Base-by-base conservation (phyloP, 35 echinoderm and acorn worm genomes). In the Anneissia japonica region DNA sequence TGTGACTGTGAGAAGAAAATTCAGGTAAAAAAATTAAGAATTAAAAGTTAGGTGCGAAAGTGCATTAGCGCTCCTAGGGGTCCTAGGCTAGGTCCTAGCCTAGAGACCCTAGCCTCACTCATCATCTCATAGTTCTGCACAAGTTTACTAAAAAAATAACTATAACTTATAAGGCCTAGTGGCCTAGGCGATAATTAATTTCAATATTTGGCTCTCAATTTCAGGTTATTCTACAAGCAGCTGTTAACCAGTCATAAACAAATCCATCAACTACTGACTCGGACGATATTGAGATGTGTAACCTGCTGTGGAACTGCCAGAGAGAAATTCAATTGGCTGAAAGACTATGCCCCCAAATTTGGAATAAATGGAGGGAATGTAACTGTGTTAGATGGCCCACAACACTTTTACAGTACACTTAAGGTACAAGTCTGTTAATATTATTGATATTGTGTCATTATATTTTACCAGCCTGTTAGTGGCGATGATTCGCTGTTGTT, bases 261-360 rank as follows among this genome's bases (percentile, higher is more conserved):
- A 64, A 64, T 26, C 26, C 51, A 23, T 2, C 51, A 64, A 9
- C 11, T 23, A 64, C 19, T 64, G 51, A 6, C 1, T 64, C 26
- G 51, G 11, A 64, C 6, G 51, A 14, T 43, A 43, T 43, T 43
- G 14, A 43, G 40, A 43, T 43, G 40, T 43, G 40, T 43, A 76
- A 23, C 74, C 34, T 35, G 3, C 12, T 3, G 37, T 9, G 2
- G 2, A 26, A 2, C 51, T 11, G 51, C 51, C 7, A 64, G 51
- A 64, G 76, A 87, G 45, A 76, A 43, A 5, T 92, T 92, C 55
- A 73, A 51, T 19, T 92, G 91, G 86, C 38, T 93, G 9, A 35
- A 79, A n/a, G 34, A 89, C n/a, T 81, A 41, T 72, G 86, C 91
- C 0, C 91, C 87, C 38, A 46, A 19, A 12, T 93, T 93, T 72